Base-by-base conservation (phyloP, 2,888 invertebrate genomes). In the Zelleria hepariella region DNA sequence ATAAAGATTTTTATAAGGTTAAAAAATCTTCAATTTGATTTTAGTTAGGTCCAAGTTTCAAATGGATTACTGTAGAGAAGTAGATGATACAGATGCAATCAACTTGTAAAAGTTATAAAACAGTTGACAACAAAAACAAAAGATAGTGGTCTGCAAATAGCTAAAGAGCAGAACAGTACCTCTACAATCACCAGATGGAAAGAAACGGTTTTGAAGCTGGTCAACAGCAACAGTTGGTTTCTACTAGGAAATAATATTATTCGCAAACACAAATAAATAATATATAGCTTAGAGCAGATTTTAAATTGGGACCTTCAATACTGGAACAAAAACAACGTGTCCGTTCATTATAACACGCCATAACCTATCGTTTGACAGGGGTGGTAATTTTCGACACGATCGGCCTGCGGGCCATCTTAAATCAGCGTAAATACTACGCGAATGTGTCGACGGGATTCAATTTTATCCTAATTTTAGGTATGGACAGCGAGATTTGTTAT, bases 381-480 rank as follows among this genome's bases (percentile, higher is more conserved):
- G 60, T 59, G 59, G 65, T 69, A 66, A 69, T 68, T 68, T 67
- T 65, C 61, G 66, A 66, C 71, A 72, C 69, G 70, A 67, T 66
- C 62, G 54, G 64, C 66, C 70, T 64, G 61, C 62, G 27, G 66
- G 68, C 68, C 49, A 24, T 59, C 59, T 42, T 59, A 56, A 59
- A 62, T 59, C 47, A 23, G 20, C 53, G 21, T 53, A 59, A 59
- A 61, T 59, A 54, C 59, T 51, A 51, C 56, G 54, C 54, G 24
- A 55, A 56, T 21, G 51, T 58, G 59, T 59, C 56, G 57, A 62
- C 59, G 58, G 57, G 18, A 48, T 47, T 47, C 57, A 60, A 62
- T 65, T 64, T 63, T 57, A 60, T 59, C 62, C 59, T 64, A 65
- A 65, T 66, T 66, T 67, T 62, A 62, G 58, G 54, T 18, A 57